A percentile compares a stretch with the other conserved stretches of the same genome.
Evolutionary conservation across 2,888 invertebrate species (phyloP).

Genomic region (Emmelina monodactyla): DNA sequence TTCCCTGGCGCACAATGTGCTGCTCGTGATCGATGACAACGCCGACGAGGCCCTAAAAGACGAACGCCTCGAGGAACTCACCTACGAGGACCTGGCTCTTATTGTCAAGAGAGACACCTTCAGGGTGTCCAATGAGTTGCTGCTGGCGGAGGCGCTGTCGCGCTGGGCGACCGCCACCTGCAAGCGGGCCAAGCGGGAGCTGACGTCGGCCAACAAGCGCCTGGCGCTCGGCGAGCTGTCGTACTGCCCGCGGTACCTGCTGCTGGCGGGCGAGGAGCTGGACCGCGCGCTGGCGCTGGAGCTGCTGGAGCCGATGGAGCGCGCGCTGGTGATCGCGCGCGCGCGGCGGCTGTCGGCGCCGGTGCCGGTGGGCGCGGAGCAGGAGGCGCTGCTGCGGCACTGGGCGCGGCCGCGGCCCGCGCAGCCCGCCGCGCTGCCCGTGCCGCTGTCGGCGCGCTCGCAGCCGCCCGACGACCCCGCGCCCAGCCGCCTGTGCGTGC

Average conservation of each 20-base stretch:
- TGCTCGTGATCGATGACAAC: constrained; percentile 57
- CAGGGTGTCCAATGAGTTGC: constrained; percentile 68
- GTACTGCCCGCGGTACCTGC: constrained; percentile 71
- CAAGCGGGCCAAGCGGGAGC: constrained; percentile 46
- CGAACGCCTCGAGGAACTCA: constrained; percentile 63
- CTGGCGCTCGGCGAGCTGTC: constrained; percentile 58
- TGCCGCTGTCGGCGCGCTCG: constrained; percentile 50
- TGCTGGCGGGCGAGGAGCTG: constrained; percentile 72
- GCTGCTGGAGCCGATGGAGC: constrained; percentile 52
- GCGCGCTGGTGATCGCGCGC: constrained; percentile 46
- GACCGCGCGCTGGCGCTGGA: constrained; percentile 58
- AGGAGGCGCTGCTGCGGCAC: constrained; percentile 46
- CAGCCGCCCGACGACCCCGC: constrained; percentile 32
- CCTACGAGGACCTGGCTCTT: constrained; percentile 68
- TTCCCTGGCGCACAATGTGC: constrained; percentile 72
- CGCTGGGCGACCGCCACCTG: constrained; percentile 57
- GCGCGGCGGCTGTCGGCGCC: constrained; percentile 48
- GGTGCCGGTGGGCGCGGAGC: constrained; percentile 51
- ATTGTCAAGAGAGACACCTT: constrained; percentile 75
- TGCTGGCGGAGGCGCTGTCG: constrained; percentile 70
- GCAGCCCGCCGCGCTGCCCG: constrained; percentile 48
- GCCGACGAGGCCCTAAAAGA: constrained; percentile 46
- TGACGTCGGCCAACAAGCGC: constrained; percentile 50
- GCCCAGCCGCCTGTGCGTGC: constrained; percentile 39
- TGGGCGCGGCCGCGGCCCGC: constrained; percentile 50